Percentiles rank a stretch among this genome's conserved stretches.
These are phyloP conservation scores for Bergia sp. DNA, from an alignment of 92 coral and sea anemone genomes.

Conservation along the genomic window DNA sequence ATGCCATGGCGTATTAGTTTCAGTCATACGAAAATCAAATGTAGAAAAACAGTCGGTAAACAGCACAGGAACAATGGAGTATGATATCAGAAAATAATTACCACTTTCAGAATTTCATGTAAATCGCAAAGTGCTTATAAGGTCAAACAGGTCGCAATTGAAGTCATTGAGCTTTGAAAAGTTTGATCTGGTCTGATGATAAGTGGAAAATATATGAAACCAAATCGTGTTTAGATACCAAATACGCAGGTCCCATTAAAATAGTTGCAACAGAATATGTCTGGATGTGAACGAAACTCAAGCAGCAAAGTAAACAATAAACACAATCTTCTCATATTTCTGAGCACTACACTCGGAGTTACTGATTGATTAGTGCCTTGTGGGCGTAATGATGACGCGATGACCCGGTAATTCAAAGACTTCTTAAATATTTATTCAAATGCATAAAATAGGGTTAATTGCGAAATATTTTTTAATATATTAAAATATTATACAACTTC, in stretches of 20 bases:
- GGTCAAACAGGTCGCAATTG: conserved; percentile 9
- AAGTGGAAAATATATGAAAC: neutral
- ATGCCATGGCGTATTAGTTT: neutral
- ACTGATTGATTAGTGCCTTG: no score
- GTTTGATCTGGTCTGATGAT: neutral
- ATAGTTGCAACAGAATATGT: neutral
- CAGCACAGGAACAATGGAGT: neutral
- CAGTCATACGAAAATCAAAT: neutral
- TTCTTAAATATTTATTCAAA: no score
- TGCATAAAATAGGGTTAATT: no score
- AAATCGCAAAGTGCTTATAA: conserved; percentile 13
- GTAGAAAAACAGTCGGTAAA: neutral
- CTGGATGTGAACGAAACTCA: neutral
- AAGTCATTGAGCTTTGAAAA: neutral
- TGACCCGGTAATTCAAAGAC: no score
- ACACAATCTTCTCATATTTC: neutral
- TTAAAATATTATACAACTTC: no score
- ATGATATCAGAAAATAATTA: neutral
- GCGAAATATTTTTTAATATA: no score
- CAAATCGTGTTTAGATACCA: neutral
- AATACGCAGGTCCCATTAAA: neutral
- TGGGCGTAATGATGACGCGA: no score
- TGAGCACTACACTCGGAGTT: no score
- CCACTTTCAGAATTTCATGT: conserved; percentile 2
- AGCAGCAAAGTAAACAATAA: neutral